Evolutionary conservation across 2,113 vertebrate genomes (phyloP), one percentile per base, ranked within the genome.

Genomic region (Noctilio leporinus): DNA sequence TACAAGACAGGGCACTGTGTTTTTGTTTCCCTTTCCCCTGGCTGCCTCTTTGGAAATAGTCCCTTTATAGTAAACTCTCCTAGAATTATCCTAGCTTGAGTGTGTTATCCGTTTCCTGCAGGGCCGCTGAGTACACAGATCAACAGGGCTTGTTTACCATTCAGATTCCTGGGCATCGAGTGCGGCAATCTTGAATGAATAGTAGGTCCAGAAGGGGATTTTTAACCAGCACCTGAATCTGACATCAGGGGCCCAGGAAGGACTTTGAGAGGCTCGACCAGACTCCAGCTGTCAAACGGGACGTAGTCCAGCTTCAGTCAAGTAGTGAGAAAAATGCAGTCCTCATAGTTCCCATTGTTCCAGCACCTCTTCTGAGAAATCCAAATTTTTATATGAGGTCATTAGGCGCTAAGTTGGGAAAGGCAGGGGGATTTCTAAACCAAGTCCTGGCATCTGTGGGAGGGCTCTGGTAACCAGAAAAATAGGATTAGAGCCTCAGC

Each of bases 351-450:
- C 76, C 82, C 90, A 81, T 75, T 91, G 84, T 86, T 80, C 45
- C 64, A 43, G 45, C 15, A 20, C 78, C 30, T 95, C 59, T 96
- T 70, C 91, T 83, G 83, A 92, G 75, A 96, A 92, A 43, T 77
- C 12, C 67, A 76, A 3, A 65, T 30, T 67, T 86, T 47, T 73
- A n/a, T 47, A 80, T 96, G 76, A 96, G 95, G 62, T 75, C 10
- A 76, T 84, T 84, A 93, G 88, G 86, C 92, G 89, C 93, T 91
- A 95, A 96, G 65, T 26, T 70, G 64, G 69, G 78, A 96, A 65
- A 87, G 83, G 30, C 88, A 35, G 90, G 64, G 64, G 88, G 81
- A 96, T 91, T 94, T 96, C 93, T 95, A 89, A 93, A 95, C 49
- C 55, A 6, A 93, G 96, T 91, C 85, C 86, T 94, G 35, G 19